Evolutionary conservation across 2,888 invertebrate species (phyloP).

Genomic region (Bombyx huttoni): DNA sequence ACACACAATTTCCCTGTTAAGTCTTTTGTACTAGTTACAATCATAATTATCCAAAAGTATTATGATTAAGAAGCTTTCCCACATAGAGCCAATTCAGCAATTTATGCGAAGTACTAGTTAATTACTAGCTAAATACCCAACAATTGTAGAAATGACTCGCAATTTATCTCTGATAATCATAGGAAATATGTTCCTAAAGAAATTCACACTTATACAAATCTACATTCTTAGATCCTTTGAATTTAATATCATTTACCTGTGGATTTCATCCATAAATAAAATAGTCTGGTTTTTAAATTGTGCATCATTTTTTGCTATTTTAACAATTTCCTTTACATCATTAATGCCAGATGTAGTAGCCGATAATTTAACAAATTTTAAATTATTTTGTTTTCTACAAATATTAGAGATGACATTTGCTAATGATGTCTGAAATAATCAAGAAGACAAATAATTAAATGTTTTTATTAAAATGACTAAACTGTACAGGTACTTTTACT

Average conservation of each 20-base stretch:
- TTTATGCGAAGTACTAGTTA: no score
- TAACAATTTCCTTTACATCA: conserved; percentile 83
- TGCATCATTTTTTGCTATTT: conserved; percentile 79
- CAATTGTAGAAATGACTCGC: no score
- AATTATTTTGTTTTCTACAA: conserved; percentile 71
- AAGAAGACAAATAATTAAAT: background rate
- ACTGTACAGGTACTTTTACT: no score
- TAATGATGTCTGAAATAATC: conserved; percentile 76
- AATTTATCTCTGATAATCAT: no score
- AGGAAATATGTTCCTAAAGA: no score
- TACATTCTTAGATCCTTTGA: background rate
- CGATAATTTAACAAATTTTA: conserved; percentile 81
- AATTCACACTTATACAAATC: no score
- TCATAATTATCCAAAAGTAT: no score
- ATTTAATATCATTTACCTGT: conserved; percentile 46
- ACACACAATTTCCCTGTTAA: no score
- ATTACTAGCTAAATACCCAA: no score
- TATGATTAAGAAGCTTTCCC: no score
- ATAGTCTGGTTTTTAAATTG: conserved; percentile 80
- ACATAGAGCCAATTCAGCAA: no score
- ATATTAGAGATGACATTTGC: conserved; percentile 80
- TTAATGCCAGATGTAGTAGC: conserved; percentile 83
- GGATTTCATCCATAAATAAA: conserved; percentile 90
- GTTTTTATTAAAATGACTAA: background rate
- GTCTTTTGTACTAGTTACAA: no score